Evolutionary conservation across 2,797 vertebrate genomes (phyloP).

Genomic region (Gymnothorax javanicus): DNA sequence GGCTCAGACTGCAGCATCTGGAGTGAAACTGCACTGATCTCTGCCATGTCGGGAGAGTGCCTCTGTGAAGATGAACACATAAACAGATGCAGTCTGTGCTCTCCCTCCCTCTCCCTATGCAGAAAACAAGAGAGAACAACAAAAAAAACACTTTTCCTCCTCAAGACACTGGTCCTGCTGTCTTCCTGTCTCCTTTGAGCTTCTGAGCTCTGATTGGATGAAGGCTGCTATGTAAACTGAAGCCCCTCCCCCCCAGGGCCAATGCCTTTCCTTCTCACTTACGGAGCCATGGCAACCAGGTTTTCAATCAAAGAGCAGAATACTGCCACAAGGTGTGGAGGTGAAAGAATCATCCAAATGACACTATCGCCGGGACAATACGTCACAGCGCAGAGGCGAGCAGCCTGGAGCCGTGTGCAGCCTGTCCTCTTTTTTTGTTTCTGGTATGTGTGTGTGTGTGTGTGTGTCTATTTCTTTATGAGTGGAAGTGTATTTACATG

Average conservation of each 20-base stretch:
- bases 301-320: slow-evolving; percentile 26
- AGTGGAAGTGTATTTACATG: too few species aligned
- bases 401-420: not conserved
- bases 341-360: slow-evolving; percentile 39
- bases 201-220: slow-evolving; percentile 30
- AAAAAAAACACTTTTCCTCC: not conserved
- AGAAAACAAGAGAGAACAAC: not conserved
- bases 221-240: slow-evolving; percentile 14
- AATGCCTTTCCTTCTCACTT: slow-evolving; percentile 20
- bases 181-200: not conserved
- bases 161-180: not conserved
- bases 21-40: not conserved
- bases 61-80: not conserved
- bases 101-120: not conserved
- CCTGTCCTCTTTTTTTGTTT: too few species aligned
- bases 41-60: not conserved
- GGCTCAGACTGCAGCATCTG: not conserved
- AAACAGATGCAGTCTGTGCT: not conserved
- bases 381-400: slow-evolving; percentile 28
- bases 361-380: slow-evolving; percentile 61
- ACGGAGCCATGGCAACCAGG: slow-evolving; percentile 30
- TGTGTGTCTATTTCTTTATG: not conserved
- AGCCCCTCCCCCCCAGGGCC: slow-evolving; percentile 39
- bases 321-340: slow-evolving; percentile 24
- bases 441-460: not conserved